Evolutionary conservation across 2,113 vertebrate species (phyloP).

Genomic region (Canis aureus): DNA sequence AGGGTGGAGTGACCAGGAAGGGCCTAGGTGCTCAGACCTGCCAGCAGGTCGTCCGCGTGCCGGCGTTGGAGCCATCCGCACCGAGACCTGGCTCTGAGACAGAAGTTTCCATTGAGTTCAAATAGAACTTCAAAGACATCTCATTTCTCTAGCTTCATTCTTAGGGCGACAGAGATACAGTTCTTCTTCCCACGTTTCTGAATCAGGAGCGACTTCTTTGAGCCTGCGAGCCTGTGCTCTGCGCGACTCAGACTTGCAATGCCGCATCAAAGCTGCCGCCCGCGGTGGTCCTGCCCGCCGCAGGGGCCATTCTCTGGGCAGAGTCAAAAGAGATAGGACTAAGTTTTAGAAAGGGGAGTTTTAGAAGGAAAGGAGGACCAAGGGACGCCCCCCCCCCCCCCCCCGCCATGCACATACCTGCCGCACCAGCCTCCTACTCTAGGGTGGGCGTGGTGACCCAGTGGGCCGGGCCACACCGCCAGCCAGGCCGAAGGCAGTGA

Average conservation of each 20-base stretch:
- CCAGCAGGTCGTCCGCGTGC: fast-evolving
- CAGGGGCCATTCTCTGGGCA: fast-evolving
- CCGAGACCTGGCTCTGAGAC: neutral
- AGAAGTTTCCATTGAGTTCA: neutral
- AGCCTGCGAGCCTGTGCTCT: neutral
- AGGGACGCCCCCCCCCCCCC: too few relatives aligned
- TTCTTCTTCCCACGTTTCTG: neutral
- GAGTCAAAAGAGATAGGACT: neutral
- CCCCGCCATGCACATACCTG: too few relatives aligned
- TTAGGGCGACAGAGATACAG: neutral
- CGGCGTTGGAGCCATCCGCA: fast-evolving
- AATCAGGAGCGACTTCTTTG: neutral
- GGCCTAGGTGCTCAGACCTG: neutral
- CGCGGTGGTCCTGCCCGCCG: fast-evolving
- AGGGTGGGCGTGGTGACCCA: neutral
- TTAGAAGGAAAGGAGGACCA: neutral
- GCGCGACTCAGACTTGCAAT: too few relatives aligned
- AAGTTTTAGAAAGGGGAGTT: neutral
- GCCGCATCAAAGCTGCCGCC: fast-evolving
- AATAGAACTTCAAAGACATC: neutral
- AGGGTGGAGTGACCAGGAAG: fast-evolving
- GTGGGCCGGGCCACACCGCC: fast-evolving
- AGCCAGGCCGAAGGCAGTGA: fast-evolving
- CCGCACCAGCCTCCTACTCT: neutral
- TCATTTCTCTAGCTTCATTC: neutral